phyloP scores from a whole-genome alignment of 2,797 vertebrate species.

The Triplophysa bombifrons region DNA sequence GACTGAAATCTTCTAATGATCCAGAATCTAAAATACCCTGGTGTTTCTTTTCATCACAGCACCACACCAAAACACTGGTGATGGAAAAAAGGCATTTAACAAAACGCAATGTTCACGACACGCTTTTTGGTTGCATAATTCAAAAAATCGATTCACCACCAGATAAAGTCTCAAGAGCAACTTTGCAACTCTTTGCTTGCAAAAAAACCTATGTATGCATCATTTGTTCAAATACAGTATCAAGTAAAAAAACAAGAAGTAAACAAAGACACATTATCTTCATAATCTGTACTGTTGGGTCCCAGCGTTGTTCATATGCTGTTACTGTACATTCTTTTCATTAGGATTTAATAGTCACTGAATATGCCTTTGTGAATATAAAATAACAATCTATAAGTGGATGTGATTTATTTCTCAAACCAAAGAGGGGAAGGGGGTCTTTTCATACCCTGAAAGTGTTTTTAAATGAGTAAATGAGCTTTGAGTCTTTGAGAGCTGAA shows the following conservation, averaged over 20 bases:
- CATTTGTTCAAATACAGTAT: constrained; percentile 14
- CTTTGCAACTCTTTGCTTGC: too few relatives aligned
- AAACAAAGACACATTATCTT: not conserved
- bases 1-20: not conserved
- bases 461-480: constrained; percentile 52
- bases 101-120: too few relatives aligned
- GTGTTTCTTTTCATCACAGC: not conserved
- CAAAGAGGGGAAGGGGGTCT: constrained; percentile 49
- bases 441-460: constrained; percentile 42
- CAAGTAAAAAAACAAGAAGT: constrained; percentile 8
- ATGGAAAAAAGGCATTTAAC: too few relatives aligned
- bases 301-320: constrained; percentile 23
- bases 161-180: too few relatives aligned
- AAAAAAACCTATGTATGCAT: not conserved
- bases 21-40: not conserved
- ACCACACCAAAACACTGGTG: not conserved
- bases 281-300: not conserved
- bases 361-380: constrained; percentile 54
- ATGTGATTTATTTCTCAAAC: constrained; percentile 39
- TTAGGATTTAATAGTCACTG: constrained; percentile 23
- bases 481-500: constrained; percentile 63
- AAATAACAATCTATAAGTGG: constrained; percentile 45
- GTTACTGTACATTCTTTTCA: constrained; percentile 27
- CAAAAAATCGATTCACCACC: too few relatives aligned
- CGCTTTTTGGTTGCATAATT: too few relatives aligned